Evolutionary conservation across 2,888 invertebrate species (phyloP), one percentile per base, ranked within the genome.

Genomic region (Salticus scenicus): DNA sequence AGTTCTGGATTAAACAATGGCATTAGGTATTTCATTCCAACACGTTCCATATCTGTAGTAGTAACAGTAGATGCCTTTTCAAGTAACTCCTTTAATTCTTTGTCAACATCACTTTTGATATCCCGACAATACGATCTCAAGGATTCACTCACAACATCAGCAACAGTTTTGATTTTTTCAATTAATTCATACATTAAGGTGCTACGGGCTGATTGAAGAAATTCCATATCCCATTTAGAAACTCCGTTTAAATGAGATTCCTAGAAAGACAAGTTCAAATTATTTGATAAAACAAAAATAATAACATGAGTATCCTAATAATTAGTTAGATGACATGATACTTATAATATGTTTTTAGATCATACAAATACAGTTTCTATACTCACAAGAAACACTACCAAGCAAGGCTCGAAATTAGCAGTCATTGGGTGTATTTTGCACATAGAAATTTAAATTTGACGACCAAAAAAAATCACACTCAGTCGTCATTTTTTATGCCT

Each of bases 161-260:
- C 94, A 14, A 96, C 94, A 80, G 94, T 95, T 90, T 95, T 95
- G 91, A 96, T 96, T 88, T 94, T 93, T 89, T 95, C 94, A 86
- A 97, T 95, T 73, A 96, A 94, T 90, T 96, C 95, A 91, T 95
- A 98, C 87, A 97, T 94, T n/a, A 96, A 93, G 20, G 96, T 96
- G 90, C 96, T 95, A 90, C 94, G 95, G 0, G 97, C 97, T 0
- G 96, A 95, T 89, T 95, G 95, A 89, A 97, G 93, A 83, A 97
- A 92, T 63, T 94, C 94, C 12, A 93, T 92, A 84, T 96, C 95
- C 93, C 96, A 95, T 75, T 93, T 76, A 1, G 64, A 10, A n/a
- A 24, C 33, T n/a, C 80, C 80, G 57, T 74, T 73, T 27, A 87
- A 51, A 33, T 83, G 79, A 8, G 80, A 64, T 2, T 86, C 71